phyloP scores from a whole-genome alignment of 2,888 invertebrate species.

The Cactoblastis cactorum region DNA sequence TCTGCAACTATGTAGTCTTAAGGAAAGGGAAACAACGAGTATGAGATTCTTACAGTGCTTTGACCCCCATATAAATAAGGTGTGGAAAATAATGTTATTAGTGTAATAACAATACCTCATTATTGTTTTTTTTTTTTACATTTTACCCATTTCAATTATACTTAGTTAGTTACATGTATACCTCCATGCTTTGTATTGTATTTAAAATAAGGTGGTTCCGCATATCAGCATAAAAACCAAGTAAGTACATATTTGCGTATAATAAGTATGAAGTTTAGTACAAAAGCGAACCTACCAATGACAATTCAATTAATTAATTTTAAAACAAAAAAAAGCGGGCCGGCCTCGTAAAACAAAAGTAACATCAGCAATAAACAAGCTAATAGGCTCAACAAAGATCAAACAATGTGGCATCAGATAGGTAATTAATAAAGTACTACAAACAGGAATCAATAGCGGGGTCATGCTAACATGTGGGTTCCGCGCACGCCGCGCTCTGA shows the following conservation, averaged over 20 bases:
- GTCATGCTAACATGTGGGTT: slow-evolving; percentile 52
- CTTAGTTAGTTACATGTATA: no score
- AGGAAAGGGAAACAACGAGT: slow-evolving; percentile 13
- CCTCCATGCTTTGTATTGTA: no score
- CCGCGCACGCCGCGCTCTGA: slow-evolving; percentile 41
- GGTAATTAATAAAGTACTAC: slow-evolving; percentile 47
- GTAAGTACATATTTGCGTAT: no score
- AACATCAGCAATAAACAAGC: neutral
- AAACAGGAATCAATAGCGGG: slow-evolving; percentile 64
- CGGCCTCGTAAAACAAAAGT: neutral
- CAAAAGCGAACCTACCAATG: no score
- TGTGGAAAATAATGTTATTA: neutral
- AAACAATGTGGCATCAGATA: slow-evolving; percentile 27
- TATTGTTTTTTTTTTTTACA: neutral
- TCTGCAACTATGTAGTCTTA: slow-evolving; percentile 26
- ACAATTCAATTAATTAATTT: neutral
- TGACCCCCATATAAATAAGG: slow-evolving; percentile 11
- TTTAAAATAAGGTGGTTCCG: no score
- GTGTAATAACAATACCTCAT: slow-evolving; percentile 3
- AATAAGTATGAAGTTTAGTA: no score
- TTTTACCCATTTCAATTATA: no score
- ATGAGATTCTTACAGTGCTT: neutral
- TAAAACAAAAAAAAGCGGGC: no score
- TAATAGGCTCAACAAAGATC: slow-evolving; percentile 11
- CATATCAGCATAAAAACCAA: no score